Base-by-base conservation (phyloP, 2,797 vertebrate genomes). In the Premnoplex brunnescens region DNA sequence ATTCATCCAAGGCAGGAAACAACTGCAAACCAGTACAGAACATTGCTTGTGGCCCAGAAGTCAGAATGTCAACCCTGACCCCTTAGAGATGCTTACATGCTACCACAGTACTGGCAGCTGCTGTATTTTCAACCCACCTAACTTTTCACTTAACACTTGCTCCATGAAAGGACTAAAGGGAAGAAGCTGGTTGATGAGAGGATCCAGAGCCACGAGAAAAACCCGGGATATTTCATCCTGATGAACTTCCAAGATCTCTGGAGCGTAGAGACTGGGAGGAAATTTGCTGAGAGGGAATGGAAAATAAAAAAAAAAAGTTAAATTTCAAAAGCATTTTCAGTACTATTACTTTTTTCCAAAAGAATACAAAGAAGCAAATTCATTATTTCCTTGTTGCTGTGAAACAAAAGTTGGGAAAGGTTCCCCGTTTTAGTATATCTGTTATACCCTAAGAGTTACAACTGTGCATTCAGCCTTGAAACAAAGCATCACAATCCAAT, bases 191-290 rank as follows among this genome's bases (percentile, higher is more conserved):
- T 92, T 95, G 95, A 99, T 79, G 52, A 99, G 97, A 23, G 98
- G 98, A 48, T 99, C 99, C 97, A 99, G 97, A 67, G 98, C 98
- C 92, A 99, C 98, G 44, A 99, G 97, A 91, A 99, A 98, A n/a
- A 98, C 96, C 10, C 76, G 95, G 5, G 95, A 98, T 95, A 99
- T 97, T 97, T 99, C 99, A 91, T 98, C 98, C n/a, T 72, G 97
- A 67, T 99, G 98, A 84, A 88, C 85, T 11, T 97, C 79, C 4
- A 97, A 96, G 69, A 99, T 97, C 4, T 86, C 78, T 22, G 97
- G 93, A 85, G 98, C 98, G 82, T 96, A 97, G 12, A 99, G 96
- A 93, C 98, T 99, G 21, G 99, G 99, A 80, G 99, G 98, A 95
- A 99, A 98, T 92, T 98, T 98, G 97, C 99, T 99, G 95, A n/a